Percentiles rank a stretch among this genome's conserved stretches.
These are phyloP conservation scores for Sesamia inferens DNA, from an alignment of 2,888 invertebrate genomes.

Conservation along the genomic window DNA sequence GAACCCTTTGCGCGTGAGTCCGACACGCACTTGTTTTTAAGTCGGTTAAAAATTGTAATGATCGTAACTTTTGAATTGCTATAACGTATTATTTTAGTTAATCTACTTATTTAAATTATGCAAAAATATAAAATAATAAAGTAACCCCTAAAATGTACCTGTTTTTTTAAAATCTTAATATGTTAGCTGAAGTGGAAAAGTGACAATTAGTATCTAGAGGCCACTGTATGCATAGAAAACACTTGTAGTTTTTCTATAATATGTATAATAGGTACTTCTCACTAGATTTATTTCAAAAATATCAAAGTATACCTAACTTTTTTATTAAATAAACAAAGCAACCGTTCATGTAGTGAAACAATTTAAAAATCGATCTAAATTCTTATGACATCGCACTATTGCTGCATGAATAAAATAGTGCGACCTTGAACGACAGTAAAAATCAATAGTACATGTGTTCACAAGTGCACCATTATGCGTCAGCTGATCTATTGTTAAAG, in stretches of 20 bases:
- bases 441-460: constrained; percentile 83
- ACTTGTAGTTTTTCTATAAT: too few relatives aligned
- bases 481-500: constrained; percentile 87
- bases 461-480: constrained; percentile 87
- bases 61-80: not conserved
- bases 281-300: not conserved
- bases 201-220: not conserved
- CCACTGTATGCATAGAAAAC: not conserved
- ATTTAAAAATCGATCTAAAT: constrained; percentile 4
- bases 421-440: constrained; percentile 84
- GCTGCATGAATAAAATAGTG: constrained; percentile 51
- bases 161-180: not conserved
- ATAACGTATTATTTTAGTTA: not conserved
- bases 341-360: not conserved
- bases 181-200: not conserved
- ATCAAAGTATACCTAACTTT: not conserved
- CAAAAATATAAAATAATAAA: not conserved
- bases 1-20: too few relatives aligned
- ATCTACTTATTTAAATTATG: not conserved
- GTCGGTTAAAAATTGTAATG: not conserved
- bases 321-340: not conserved
- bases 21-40: too few relatives aligned
- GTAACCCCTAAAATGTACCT: not conserved
- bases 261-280: too few relatives aligned
- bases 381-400: not conserved